These are phyloP conservation scores for Pollimyrus isidori DNA, from an alignment of 2,113 vertebrate genomes.

Conservation along the genomic window DNA sequence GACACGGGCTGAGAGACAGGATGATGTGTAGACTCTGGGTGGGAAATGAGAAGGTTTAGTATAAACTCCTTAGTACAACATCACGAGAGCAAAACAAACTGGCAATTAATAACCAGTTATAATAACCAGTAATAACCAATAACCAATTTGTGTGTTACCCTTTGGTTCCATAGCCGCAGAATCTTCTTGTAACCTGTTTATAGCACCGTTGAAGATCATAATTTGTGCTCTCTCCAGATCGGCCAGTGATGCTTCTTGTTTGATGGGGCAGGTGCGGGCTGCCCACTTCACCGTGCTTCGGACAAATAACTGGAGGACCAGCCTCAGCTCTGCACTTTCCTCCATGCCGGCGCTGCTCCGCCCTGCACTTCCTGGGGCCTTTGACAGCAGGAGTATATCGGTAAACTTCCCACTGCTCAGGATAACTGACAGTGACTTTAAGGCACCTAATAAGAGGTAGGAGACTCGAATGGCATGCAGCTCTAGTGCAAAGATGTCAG, in stretches of 20 bases:
- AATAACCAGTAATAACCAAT: too few species aligned
- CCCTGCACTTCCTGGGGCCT: conserved; percentile 28
- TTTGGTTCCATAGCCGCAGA: conserved; percentile 46
- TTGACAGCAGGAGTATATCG: conserved; percentile 55
- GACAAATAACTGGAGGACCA: conserved; percentile 66
- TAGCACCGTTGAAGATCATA: conserved; percentile 65
- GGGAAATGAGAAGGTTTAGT: background rate
- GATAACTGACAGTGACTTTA: conserved; percentile 64
- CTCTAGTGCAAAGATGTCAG: conserved; percentile 54
- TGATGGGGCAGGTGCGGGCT: conserved; percentile 63
- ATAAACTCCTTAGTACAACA: background rate
- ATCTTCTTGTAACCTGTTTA: conserved; percentile 54
- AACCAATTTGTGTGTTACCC: conserved; percentile 43
- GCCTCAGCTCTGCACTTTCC: conserved; percentile 54
- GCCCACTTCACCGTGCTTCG: conserved; percentile 74
- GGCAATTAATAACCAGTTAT: too few species aligned
- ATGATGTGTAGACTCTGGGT: conserved; percentile 46
- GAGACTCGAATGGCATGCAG: conserved; percentile 59
- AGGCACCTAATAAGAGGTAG: conserved; percentile 62
- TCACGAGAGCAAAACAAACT: background rate
- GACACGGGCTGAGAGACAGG: conserved; percentile 58
- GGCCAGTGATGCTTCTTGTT: conserved; percentile 54
- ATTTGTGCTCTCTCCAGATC: conserved; percentile 68
- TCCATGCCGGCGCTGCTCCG: conserved; percentile 32
- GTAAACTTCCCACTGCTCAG: conserved; percentile 62